Percentiles rank a stretch among this genome's conserved stretches.
Conservation (phyloP, 2,888 invertebrate genomes). For the Heterodera filipjevi region DNA sequence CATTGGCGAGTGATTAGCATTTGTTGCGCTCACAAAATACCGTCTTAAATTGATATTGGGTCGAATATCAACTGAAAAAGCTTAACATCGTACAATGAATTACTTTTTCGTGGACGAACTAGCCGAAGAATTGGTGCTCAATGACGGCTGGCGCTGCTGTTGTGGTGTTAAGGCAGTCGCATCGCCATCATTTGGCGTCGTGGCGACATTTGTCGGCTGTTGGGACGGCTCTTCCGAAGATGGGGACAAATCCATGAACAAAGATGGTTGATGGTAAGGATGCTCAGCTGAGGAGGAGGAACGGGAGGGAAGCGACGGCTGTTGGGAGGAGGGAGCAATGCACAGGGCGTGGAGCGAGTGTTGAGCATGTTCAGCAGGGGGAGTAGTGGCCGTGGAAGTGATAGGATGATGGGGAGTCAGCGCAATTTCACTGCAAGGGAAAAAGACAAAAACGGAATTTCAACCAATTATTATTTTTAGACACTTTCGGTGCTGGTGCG, state of each 20-base stretch:
- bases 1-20: slow-evolving; percentile 6
- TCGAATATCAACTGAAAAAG: neutral
- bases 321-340: neutral
- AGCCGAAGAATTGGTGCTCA: slow-evolving; percentile 9
- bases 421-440: neutral
- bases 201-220: neutral
- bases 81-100: too few species aligned
- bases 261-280: neutral
- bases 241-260: slow-evolving; percentile 8
- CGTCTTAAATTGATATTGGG: slow-evolving; percentile 1
- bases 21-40: neutral
- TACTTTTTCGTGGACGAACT: slow-evolving; percentile 27
- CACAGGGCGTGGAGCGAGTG: neutral
- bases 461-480: too few species aligned
- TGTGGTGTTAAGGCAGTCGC: neutral
- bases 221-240: slow-evolving; percentile 24
- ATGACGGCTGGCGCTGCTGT: neutral
- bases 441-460: neutral
- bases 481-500: too few species aligned
- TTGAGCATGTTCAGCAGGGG: neutral
- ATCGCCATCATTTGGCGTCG: neutral
- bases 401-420: neutral
- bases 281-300: slow-evolving; percentile 29
- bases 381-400: neutral
- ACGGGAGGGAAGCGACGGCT: slow-evolving; percentile 11